Conservation (phyloP, 2,113 vertebrate genomes). For the Sardina pilchardus region DNA sequence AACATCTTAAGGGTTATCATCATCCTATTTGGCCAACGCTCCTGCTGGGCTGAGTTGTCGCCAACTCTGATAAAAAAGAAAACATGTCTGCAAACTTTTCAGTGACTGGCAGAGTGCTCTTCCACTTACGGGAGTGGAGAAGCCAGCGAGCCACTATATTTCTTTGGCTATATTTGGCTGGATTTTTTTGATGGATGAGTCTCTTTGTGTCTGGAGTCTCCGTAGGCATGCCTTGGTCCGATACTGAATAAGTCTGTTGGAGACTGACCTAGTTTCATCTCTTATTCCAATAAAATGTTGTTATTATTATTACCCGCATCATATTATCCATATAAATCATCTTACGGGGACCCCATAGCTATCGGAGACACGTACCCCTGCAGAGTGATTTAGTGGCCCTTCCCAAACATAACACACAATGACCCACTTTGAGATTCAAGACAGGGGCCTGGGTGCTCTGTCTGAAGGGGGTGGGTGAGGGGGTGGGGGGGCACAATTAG, state of each 20-base stretch:
- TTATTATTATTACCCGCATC: conserved; percentile 53
- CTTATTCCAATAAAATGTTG: conserved; percentile 50
- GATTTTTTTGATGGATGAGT: conserved; percentile 54
- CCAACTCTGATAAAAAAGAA: background rate
- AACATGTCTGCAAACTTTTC: background rate
- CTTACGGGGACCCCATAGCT: conserved; percentile 39
- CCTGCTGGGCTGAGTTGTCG: background rate
- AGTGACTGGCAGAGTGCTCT: background rate
- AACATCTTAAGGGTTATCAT: background rate
- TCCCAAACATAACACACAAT: conserved; percentile 44
- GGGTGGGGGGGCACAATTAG: conserved; percentile 45
- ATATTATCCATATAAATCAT: conserved; percentile 56
- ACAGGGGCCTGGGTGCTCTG: conserved; percentile 23
- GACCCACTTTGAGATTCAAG: conserved; percentile 50
- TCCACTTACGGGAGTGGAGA: conserved; percentile 5
- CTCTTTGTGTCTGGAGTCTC: conserved; percentile 42
- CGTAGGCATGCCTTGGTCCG: conserved; percentile 41
- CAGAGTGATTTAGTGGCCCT: conserved; percentile 48
- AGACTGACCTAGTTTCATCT: conserved; percentile 53
- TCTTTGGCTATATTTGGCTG: conserved; percentile 42
- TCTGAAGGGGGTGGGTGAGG: conserved; percentile 28
- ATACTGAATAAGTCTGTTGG: conserved; percentile 47
- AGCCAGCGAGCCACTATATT: conserved; percentile 30
- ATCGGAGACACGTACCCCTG: conserved; percentile 34
- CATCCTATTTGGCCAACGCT: background rate